These are phyloP conservation scores for Altica lythri DNA, from an alignment of 2,888 invertebrate genomes.

Conservation along the genomic window DNA sequence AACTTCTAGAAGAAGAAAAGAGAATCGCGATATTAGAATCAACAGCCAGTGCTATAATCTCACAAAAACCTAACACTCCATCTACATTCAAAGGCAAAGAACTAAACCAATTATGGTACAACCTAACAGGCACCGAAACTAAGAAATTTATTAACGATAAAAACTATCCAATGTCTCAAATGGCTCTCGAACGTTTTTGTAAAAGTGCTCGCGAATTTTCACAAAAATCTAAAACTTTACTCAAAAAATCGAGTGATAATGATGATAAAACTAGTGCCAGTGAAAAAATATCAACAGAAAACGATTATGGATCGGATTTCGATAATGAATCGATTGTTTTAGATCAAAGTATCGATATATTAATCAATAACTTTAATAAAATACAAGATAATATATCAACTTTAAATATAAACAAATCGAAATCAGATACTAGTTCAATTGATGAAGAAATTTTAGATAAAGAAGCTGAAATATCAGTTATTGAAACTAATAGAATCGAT, in stretches of 20 bases:
- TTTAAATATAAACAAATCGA: too few species aligned
- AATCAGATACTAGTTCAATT: conserved; percentile 18
- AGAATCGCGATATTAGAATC: conserved; percentile 59
- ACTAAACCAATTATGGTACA: conserved; percentile 58
- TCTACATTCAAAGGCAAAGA: conserved; percentile 49
- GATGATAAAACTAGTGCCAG: conserved; percentile 18
- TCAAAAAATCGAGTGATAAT: conserved; percentile 27
- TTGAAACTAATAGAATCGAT: conserved; percentile 24
- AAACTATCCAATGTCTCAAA: conserved; percentile 55
- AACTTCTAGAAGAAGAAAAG: conserved; percentile 61
- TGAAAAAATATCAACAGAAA: conserved; percentile 29
- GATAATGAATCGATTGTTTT: conserved; percentile 38
- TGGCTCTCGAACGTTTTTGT: conserved; percentile 55
- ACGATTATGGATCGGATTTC: conserved; percentile 44
- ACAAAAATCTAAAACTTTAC: conserved; percentile 22
- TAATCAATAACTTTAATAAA: conserved; percentile 47
- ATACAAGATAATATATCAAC: conserved; percentile 46
- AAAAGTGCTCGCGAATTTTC: conserved; percentile 53
- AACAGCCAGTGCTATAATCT: conserved; percentile 51
- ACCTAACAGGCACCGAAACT: conserved; percentile 55
- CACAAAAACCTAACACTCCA: conserved; percentile 41
- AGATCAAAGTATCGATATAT: conserved; percentile 36
- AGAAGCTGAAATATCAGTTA: conserved; percentile 30
- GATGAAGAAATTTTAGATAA: conserved; percentile 12
- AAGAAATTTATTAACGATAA: conserved; percentile 54